phyloP scores from a whole-genome alignment of 2,113 vertebrate species.

The Corythaixoides concolor region DNA sequence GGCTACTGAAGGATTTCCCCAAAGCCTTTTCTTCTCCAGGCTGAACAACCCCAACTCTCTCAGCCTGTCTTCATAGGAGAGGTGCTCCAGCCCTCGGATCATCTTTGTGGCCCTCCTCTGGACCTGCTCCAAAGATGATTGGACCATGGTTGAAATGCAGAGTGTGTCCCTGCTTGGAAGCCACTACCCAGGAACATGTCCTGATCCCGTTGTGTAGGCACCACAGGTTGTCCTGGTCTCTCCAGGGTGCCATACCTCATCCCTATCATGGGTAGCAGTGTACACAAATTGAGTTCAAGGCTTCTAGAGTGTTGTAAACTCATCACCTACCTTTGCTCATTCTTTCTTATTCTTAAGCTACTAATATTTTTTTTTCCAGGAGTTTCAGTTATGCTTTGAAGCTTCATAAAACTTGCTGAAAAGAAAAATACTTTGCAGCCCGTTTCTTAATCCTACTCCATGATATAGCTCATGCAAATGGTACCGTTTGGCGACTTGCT shows the following conservation, averaged over 20 bases:
- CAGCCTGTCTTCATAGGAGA: too few species aligned
- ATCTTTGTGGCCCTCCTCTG: too few species aligned
- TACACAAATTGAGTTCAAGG: neutral
- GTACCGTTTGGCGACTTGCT: neutral
- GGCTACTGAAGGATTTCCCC: too few species aligned
- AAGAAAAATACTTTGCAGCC: neutral
- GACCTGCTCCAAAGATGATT: too few species aligned
- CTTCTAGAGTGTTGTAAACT: neutral
- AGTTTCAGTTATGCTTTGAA: neutral
- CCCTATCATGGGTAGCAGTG: neutral
- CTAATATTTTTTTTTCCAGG: neutral
- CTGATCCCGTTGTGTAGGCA: fast-evolving
- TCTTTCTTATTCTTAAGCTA: neutral
- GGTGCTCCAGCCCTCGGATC: too few species aligned
- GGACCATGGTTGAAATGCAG: neutral
- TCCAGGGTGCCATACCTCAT: neutral
- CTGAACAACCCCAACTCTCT: too few species aligned
- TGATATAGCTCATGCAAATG: neutral
- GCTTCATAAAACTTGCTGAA: neutral
- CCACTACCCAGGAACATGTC: fast-evolving
- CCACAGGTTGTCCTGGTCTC: neutral
- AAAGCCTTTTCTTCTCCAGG: too few species aligned
- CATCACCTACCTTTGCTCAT: neutral
- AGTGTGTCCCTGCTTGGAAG: neutral
- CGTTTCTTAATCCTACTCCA: neutral